A percentile compares a stretch with the other conserved stretches of the same genome.
phyloP scores from a whole-genome alignment of 2,113 vertebrate genomes.

The Cranoglanis bouderius region DNA sequence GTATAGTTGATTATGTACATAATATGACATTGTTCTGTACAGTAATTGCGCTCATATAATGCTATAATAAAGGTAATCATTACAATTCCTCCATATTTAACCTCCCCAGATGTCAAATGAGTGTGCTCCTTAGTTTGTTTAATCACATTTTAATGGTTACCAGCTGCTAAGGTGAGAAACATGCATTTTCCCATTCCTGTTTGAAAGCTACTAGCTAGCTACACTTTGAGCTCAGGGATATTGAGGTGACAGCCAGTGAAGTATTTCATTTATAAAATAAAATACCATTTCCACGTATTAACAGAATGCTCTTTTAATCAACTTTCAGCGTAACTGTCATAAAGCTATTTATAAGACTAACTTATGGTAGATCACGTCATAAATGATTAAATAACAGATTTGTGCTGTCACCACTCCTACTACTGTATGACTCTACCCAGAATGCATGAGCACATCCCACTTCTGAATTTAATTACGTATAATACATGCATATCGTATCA shows the following conservation, averaged over 20 bases:
- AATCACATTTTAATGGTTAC: no score
- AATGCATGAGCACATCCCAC: neutral
- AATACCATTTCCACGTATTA: neutral
- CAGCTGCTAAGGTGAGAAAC: neutral
- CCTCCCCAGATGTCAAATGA: no score
- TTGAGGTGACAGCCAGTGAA: neutral
- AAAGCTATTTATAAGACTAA: neutral
- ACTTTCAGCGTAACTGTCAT: neutral
- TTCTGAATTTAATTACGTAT: neutral
- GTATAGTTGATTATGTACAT: neutral
- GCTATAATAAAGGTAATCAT: neutral
- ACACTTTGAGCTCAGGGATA: neutral
- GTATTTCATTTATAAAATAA: neutral
- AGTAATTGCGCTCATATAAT: neutral
- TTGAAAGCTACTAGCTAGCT: neutral
- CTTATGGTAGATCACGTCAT: neutral
- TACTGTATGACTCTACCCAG: neutral
- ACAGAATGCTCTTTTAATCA: neutral
- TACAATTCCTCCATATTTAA: neutral
- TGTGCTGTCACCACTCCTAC: neutral
- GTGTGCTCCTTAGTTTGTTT: no score
- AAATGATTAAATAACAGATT: slow-evolving; percentile 1
- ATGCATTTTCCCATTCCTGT: neutral
- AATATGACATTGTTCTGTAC: neutral
- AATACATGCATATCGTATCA: neutral